Conservation (phyloP, 2,113 vertebrate genomes). For the Ciconia maguari region DNA sequence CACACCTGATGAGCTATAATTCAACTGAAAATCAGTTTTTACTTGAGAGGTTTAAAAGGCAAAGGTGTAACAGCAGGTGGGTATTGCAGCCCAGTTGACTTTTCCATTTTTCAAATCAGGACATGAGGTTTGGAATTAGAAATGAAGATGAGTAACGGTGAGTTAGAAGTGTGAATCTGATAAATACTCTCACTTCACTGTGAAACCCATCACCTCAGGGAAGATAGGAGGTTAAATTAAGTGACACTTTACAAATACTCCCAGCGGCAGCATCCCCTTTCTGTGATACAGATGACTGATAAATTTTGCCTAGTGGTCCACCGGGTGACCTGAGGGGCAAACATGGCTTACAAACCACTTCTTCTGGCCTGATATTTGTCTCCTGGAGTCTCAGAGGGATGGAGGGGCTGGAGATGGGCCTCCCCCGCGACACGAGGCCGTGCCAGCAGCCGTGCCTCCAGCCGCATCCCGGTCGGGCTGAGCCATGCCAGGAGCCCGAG, state of each 20-base stretch:
- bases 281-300: neutral
- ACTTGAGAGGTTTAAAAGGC: neutral
- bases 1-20: neutral
- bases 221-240: neutral
- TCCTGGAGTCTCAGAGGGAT: neutral
- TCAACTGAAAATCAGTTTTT: neutral
- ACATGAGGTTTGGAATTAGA: neutral
- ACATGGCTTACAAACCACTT: neutral
- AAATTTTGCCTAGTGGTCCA: neutral
- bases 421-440: fast-evolving
- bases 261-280: neutral
- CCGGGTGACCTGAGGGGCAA: neutral
- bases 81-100: neutral
- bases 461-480: neutral
- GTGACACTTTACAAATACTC: neutral
- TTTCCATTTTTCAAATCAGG: neutral
- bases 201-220: neutral
- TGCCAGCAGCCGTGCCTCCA: neutral
- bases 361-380: neutral
- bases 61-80: neutral
- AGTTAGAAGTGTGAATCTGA: neutral
- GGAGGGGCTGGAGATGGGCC: neutral
- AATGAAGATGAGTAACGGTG: neutral
- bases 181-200: neutral
- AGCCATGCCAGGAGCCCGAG: neutral